A percentile compares a stretch with the other conserved stretches of the same genome.
phyloP scores from a whole-genome alignment of 1,140 invertebrate species.

The Habropoda laboriosa region DNA sequence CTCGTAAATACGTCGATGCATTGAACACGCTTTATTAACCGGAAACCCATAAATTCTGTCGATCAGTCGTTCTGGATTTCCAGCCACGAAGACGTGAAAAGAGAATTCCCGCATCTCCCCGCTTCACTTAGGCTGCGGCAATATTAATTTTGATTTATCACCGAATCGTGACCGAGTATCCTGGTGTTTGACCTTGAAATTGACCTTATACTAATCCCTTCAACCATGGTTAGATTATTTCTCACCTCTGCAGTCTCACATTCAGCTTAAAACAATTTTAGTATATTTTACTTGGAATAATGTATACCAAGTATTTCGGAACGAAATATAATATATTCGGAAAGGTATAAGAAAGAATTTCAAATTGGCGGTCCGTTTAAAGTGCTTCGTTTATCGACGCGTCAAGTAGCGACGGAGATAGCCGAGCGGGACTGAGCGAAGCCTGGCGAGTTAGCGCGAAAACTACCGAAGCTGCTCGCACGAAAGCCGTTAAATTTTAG shows the following conservation, averaged over 20 bases:
- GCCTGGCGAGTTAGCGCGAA: conserved; percentile 36
- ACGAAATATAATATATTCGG: no score
- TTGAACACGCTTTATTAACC: neutral
- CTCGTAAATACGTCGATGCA: conserved; percentile 4
- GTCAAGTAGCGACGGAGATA: neutral
- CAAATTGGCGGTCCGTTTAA: neutral
- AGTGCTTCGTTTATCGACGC: neutral
- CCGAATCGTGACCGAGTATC: conserved; percentile 10
- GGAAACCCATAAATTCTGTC: conserved; percentile 22
- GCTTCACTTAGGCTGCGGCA: neutral
- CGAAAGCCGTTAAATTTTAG: conserved; percentile 63
- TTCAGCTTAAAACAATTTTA: no score
- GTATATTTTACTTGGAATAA: no score
- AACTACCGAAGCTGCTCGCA: conserved; percentile 54
- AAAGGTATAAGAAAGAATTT: neutral
- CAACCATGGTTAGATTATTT: neutral
- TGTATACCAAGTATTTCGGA: neutral
- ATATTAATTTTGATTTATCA: conserved; percentile 45
- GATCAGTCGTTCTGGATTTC: neutral
- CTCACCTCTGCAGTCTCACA: neutral
- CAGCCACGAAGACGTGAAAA: neutral
- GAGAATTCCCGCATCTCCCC: neutral
- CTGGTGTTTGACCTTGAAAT: conserved; percentile 39
- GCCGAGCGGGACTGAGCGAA: conserved; percentile 33
- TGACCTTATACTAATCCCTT: conserved; percentile 9